These are phyloP conservation scores for Carapus acus DNA, from an alignment of 2,797 vertebrate genomes.

Conservation along the genomic window DNA sequence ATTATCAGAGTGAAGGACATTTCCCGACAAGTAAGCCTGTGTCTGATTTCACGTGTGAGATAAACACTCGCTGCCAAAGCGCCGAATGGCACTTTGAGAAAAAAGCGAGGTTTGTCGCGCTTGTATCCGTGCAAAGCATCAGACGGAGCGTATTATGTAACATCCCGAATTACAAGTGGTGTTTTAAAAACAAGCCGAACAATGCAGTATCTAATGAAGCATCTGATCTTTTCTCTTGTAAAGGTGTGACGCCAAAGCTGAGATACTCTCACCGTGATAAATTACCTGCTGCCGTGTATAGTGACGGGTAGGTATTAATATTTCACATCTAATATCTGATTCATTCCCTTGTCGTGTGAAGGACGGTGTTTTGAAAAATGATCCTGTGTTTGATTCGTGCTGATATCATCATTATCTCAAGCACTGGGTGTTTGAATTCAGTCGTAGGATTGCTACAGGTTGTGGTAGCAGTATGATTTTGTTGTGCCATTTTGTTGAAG, in stretches of 20 bases:
- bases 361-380: constrained; percentile 7
- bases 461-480: too few relatives aligned
- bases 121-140: constrained; percentile 7
- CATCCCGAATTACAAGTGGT: constrained; percentile 14
- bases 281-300: constrained; percentile 14
- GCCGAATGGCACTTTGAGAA: too few relatives aligned
- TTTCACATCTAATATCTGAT: constrained; percentile 24
- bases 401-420: neutral
- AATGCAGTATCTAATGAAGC: constrained; percentile 26
- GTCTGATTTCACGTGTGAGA: constrained; percentile 14
- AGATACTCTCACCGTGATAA: constrained; percentile 10
- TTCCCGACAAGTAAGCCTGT: constrained; percentile 20
- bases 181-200: constrained; percentile 27
- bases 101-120: too few relatives aligned
- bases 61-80: constrained; percentile 9
- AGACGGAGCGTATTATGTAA: constrained; percentile 31
- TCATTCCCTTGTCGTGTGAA: constrained; percentile 6
- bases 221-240: constrained; percentile 8
- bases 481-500: too few relatives aligned
- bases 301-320: constrained; percentile 23
- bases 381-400: neutral
- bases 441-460: too few relatives aligned
- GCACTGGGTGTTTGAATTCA: too few relatives aligned
- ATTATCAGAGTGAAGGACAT: constrained; percentile 6
- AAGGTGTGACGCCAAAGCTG: constrained; percentile 25